Evolutionary conservation across 92 coral and sea anemone genomes (phyloP).

Genomic region (Nematostella vectensis): DNA sequence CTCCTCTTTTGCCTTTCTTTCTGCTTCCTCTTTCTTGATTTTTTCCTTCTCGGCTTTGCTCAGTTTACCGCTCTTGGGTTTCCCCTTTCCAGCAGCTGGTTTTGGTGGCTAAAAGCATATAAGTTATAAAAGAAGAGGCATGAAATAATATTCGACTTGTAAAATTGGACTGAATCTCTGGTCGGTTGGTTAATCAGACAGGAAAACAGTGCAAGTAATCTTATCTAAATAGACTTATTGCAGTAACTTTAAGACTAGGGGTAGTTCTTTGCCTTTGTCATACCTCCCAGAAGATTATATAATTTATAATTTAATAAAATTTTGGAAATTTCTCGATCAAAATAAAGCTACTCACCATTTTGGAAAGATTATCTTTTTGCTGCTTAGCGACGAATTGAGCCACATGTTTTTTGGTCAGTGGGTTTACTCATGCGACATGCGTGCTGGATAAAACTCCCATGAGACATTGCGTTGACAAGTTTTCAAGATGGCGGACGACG

Average conservation of each 20-base stretch:
- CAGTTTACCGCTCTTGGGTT: conserved; percentile 68
- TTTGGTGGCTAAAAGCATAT: conserved; percentile 73
- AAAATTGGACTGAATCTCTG: too few relatives aligned
- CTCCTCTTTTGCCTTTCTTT: conserved; percentile 83
- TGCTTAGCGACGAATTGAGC: conserved; percentile 56
- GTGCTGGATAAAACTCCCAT: background rate
- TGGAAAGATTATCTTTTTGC: conserved; percentile 11
- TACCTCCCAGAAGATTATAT: too few relatives aligned
- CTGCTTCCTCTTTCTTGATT: conserved; percentile 94
- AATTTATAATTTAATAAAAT: too few relatives aligned
- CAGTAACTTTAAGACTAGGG: too few relatives aligned
- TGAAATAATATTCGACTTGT: too few relatives aligned
- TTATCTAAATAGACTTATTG: too few relatives aligned
- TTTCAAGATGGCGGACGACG: conserved; percentile 48
- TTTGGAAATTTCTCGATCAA: too few relatives aligned
- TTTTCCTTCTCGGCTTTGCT: conserved; percentile 94
- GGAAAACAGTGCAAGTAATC: too few relatives aligned
- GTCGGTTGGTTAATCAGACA: too few relatives aligned
- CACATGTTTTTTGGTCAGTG: conserved; percentile 13
- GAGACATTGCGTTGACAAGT: conserved; percentile 8
- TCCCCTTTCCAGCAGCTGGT: conserved; percentile 37
- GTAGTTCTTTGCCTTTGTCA: too few relatives aligned
- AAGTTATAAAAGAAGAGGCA: background rate
- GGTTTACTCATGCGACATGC: conserved; percentile 6
- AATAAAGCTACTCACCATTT: conserved; percentile 64